A percentile compares a stretch with the other conserved stretches of the same genome.
Conservation (phyloP, 1,140 invertebrate species). For the Vanessa tameamea region DNA sequence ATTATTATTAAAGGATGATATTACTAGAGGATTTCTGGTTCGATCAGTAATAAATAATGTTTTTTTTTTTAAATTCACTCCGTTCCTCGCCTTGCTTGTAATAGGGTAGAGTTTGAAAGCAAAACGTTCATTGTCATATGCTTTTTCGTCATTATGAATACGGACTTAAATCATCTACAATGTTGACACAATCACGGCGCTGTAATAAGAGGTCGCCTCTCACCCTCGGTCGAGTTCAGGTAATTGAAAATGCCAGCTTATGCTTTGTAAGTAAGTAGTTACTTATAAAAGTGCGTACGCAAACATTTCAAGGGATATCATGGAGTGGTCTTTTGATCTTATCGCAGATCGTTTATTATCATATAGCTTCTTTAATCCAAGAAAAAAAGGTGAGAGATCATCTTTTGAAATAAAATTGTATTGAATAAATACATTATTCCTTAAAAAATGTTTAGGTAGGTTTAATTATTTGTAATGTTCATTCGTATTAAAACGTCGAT, state of each 20-base stretch:
- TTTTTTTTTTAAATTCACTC: too few relatives aligned
- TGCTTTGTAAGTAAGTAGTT: slow-evolving; percentile 30
- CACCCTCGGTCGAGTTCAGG: slow-evolving; percentile 19
- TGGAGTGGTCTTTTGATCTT: slow-evolving; percentile 29
- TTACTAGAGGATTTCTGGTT: too few relatives aligned
- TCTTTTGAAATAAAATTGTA: too few relatives aligned
- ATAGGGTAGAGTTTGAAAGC: too few relatives aligned
- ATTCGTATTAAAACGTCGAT: not conserved
- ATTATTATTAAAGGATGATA: too few relatives aligned
- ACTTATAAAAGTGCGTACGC: slow-evolving; percentile 37
- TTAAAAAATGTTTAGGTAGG: too few relatives aligned
- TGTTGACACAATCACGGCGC: slow-evolving; percentile 19
- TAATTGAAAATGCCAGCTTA: slow-evolving; percentile 39
- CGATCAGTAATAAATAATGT: too few relatives aligned
- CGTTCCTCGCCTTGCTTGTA: too few relatives aligned
- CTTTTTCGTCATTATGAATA: slow-evolving; percentile 5
- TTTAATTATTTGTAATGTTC: not conserved
- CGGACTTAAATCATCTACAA: slow-evolving; percentile 18
- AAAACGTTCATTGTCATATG: not conserved
- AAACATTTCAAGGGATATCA: slow-evolving; percentile 28
- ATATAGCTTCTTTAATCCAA: not conserved
- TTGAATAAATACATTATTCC: too few relatives aligned
- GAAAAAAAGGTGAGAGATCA: not conserved
- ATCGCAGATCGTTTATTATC: slow-evolving; percentile 9
- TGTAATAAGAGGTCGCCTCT: slow-evolving; percentile 20